Conservation (phyloP, 2,113 vertebrate species). For the Callipepla squamata region DNA sequence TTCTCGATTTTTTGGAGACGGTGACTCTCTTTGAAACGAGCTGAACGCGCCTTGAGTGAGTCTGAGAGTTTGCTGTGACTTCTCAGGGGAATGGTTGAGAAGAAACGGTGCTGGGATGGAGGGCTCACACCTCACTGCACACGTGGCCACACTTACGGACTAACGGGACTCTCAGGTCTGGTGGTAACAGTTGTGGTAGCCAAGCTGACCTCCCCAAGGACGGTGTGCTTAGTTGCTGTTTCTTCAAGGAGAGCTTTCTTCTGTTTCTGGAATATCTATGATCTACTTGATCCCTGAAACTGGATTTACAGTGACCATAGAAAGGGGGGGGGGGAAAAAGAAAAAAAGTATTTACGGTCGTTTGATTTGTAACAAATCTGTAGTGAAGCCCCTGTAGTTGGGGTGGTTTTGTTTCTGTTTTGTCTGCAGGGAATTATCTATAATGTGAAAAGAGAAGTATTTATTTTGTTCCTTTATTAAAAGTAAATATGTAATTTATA, state of each 20-base stretch:
- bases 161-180: neutral
- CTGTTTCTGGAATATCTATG: neutral
- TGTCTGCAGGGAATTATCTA: neutral
- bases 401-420: neutral
- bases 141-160: rapidly evolving
- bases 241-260: neutral
- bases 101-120: neutral
- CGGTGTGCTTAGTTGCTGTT: neutral
- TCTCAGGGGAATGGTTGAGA: neutral
- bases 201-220: neutral
- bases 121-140: neutral
- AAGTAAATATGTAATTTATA: constrained; percentile 37
- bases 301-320: neutral
- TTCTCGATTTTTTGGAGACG: neutral
- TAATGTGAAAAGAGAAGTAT: constrained; percentile 30
- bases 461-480: constrained; percentile 53
- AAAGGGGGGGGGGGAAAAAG: neutral
- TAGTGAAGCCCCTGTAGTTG: neutral
- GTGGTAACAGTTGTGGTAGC: neutral
- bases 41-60: neutral
- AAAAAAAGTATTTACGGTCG: neutral
- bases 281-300: neutral
- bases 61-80: neutral
- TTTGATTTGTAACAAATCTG: neutral
- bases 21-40: neutral